Base-by-base conservation (phyloP, 2,888 invertebrate species). In the Myopa tessellatipennis region DNA sequence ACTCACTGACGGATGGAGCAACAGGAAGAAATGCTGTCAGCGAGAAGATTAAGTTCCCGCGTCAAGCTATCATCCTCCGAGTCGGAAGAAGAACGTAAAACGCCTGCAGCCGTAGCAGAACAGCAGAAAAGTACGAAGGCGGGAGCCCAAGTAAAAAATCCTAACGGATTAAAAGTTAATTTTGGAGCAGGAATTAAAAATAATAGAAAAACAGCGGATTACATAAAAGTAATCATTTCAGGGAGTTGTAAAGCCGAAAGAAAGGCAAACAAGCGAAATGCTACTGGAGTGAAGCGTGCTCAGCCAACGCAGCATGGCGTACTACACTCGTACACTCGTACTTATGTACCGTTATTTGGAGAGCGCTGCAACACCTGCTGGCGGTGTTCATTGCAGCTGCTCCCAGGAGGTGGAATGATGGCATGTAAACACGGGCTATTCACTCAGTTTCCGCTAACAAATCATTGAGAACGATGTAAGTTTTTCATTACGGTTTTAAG, bases 151-250 rank as follows among this genome's bases (percentile, higher is more conserved):
- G 61, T 60, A 61, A 34, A 61, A 73, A 76, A 72, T 69, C 76
- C 72, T 71, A 68, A 72, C 73, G 74, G 72, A 77, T 77, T 79
- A 77, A 77, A 76, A 77, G 76, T 76, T 78, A 78, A 79, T 78
- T 78, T 71, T 50, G 26, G n/a, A 69, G 69, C 52, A 34, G n/a
- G 50, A 50, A 69, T 69, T 69, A 52, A 26, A 71, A 58, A 71
- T 16, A 58, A 70, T 65, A 70, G 36, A 55, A 52, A 70, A 52
- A 18, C 50, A 52, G 61, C 18, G 34, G 26, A 68, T 12, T 45
- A 68, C 12, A 68, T 8, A 68, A 68, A 68, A 45, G 55, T 55
- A 55, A n/a, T 55, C 10, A 55, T 55, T 55, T 55, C 5, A 2
- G 16, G 10, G 10, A 16, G 55, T 55, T 12, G 5, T n/a, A 16